phyloP scores from a whole-genome alignment of 2,797 vertebrate species.

The Cryptoblepharus egeriae region DNA sequence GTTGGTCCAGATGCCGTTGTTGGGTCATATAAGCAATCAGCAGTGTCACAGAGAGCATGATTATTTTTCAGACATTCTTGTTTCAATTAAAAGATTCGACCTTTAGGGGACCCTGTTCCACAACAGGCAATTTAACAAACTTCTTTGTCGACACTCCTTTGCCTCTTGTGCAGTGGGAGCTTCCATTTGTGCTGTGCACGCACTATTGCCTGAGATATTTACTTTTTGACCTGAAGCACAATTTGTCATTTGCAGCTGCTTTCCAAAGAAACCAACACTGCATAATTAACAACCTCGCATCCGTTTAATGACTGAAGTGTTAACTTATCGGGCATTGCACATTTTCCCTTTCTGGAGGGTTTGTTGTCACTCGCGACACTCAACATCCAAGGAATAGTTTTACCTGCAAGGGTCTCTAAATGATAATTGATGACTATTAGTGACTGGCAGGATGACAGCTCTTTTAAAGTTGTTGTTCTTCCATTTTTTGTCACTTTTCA shows the following conservation, averaged over 20 bases:
- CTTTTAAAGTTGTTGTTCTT: not conserved
- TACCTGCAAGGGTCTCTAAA: conserved; percentile 14
- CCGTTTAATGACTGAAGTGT: conserved; percentile 30
- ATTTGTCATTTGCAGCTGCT: conserved; percentile 51
- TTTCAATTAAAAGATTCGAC: conserved; percentile 28
- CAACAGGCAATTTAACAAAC: conserved; percentile 29
- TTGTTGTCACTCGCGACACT: conserved; percentile 31
- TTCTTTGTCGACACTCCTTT: not conserved
- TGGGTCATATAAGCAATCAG: conserved; percentile 20
- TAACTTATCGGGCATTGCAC: conserved; percentile 15
- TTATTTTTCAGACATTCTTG: conserved; percentile 26
- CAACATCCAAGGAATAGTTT: fast-evolving
- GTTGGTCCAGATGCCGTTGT: conserved; percentile 3
- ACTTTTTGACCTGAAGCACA: conserved; percentile 55
- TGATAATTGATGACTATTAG: not conserved
- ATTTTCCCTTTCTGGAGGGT: conserved; percentile 38
- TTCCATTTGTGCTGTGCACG: conserved; percentile 21
- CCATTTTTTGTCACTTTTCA: not conserved
- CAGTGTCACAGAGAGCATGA: conserved; percentile 1
- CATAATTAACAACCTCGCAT: conserved; percentile 56
- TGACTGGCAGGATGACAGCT: not conserved
- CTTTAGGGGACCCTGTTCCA: not conserved
- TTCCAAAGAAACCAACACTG: conserved; percentile 34
- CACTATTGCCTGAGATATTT: conserved; percentile 22
- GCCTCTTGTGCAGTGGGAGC: not conserved